Evolutionary conservation across 2,113 vertebrate species (phyloP).

Genomic region (Phoxinus phoxinus): DNA sequence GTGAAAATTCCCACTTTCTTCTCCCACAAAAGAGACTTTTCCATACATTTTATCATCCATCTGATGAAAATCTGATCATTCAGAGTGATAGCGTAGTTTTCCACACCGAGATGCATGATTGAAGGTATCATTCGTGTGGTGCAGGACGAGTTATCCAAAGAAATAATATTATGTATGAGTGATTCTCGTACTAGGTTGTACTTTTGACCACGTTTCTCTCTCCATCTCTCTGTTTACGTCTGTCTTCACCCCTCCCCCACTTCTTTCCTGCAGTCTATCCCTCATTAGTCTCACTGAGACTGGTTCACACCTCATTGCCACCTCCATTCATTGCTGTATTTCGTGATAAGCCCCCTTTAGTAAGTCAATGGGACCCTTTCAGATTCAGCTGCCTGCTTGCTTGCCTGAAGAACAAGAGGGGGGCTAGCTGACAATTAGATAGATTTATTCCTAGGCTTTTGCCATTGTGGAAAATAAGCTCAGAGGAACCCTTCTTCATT

Average conservation of each 20-base stretch:
- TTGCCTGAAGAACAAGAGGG: constrained; percentile 43
- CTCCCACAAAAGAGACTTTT: background rate
- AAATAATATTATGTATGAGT: background rate
- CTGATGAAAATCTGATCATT: background rate
- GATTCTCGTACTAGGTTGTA: background rate
- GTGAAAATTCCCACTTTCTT: background rate
- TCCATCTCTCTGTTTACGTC: background rate
- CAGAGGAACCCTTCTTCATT: constrained; percentile 52
- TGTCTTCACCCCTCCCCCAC: background rate
- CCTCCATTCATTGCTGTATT: constrained; percentile 62
- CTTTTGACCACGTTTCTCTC: constrained; percentile 17
- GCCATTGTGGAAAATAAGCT: constrained; percentile 53
- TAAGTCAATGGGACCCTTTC: constrained; percentile 63
- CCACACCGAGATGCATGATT: background rate
- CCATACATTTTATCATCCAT: too few relatives aligned
- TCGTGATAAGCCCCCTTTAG: constrained; percentile 64
- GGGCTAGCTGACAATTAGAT: constrained; percentile 57
- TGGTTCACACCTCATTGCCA: constrained; percentile 66
- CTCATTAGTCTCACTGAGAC: constrained; percentile 62
- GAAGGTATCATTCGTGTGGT: background rate
- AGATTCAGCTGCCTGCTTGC: constrained; percentile 49
- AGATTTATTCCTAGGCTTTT: constrained; percentile 58
- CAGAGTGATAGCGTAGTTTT: background rate
- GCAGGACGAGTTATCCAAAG: background rate
- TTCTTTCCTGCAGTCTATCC: constrained; percentile 37